Evolutionary conservation across 2,113 vertebrate species (phyloP).

Genomic region (Callospermophilus lateralis): DNA sequence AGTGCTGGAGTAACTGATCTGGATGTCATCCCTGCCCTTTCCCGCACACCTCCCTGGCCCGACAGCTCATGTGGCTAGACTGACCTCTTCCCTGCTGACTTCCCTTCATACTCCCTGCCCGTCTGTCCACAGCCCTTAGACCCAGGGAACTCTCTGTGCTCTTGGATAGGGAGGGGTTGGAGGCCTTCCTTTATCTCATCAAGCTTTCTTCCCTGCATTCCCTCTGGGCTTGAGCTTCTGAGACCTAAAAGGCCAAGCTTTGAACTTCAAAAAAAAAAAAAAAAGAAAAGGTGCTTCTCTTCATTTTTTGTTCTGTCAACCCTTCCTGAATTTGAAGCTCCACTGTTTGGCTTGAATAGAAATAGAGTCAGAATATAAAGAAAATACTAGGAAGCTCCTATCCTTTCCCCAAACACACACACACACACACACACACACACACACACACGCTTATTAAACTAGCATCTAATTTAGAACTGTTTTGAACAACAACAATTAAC

Average conservation of each 20-base stretch:
- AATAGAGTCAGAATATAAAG: neutral
- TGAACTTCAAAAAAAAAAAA: slow-evolving; percentile 52
- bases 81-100: neutral
- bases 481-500: neutral
- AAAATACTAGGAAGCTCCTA: neutral
- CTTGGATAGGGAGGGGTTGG: neutral
- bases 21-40: neutral
- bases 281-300: slow-evolving; percentile 35
- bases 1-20: neutral
- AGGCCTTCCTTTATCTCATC: slow-evolving; percentile 34
- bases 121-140: neutral
- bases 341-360: slow-evolving; percentile 23
- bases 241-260: slow-evolving; percentile 61
- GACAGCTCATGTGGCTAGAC: neutral
- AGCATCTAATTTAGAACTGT: neutral
- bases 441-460: neutral
- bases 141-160: neutral
- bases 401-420: neutral
- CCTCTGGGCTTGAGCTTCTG: slow-evolving; percentile 32
- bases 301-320: slow-evolving; percentile 49
- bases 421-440: neutral
- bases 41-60: neutral
- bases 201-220: neutral
- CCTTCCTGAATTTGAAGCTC: slow-evolving; percentile 50
- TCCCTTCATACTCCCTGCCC: neutral